These are phyloP conservation scores for Papilio elwesi DNA, from an alignment of 2,888 invertebrate species.

Conservation along the genomic window DNA sequence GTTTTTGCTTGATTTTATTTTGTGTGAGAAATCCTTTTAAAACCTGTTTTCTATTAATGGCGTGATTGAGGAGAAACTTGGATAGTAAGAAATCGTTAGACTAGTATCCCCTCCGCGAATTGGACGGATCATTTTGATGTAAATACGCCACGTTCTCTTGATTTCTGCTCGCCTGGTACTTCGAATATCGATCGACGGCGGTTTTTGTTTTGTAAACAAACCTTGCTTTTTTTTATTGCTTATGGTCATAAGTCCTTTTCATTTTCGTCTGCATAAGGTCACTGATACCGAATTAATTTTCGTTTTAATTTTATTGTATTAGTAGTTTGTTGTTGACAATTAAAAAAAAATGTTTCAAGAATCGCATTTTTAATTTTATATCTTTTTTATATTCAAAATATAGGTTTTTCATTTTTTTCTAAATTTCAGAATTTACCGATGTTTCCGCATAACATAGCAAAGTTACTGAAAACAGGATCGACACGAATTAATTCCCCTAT, in stretches of 20 bases:
- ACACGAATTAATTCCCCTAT: no score
- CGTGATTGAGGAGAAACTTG: constrained; percentile 15
- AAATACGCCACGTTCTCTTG: constrained; percentile 25
- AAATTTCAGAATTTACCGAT: no score
- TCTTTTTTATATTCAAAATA: no score
- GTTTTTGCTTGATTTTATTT: not conserved
- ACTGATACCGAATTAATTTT: constrained; percentile 5
- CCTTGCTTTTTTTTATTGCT: not conserved
- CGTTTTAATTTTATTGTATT: no score
- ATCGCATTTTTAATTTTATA: no score
- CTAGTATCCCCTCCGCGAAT: not conserved
- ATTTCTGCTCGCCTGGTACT: constrained; percentile 42
- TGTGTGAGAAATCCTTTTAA: constrained; percentile 11
- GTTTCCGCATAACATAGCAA: no score
- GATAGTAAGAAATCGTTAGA: constrained; percentile 5
- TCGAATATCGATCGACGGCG: constrained; percentile 36
- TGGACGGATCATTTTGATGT: constrained; percentile 19
- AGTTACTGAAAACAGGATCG: no score
- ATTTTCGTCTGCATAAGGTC: not conserved
- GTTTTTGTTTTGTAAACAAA: constrained; percentile 35
- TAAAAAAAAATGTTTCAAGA: no score
- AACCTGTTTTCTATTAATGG: constrained; percentile 18
- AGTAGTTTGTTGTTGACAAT: no score
- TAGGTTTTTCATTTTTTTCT: no score
- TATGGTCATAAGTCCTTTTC: not conserved